Base-by-base conservation (phyloP, 2,888 invertebrate species). In the Lacanobia wlatinum region DNA sequence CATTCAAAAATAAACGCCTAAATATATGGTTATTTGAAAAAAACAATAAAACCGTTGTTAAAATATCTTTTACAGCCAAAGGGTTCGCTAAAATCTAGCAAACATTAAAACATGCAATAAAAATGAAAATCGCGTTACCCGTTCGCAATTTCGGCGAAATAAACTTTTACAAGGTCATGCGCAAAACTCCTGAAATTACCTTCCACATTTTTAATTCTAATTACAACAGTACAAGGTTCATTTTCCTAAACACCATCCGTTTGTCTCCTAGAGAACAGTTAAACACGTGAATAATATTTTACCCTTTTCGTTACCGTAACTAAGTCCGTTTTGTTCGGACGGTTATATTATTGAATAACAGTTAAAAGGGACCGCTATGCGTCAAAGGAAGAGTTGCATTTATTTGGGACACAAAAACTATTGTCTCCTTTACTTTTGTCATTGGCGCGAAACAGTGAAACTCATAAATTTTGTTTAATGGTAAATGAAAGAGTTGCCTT, bases 381-480 rank as follows among this genome's bases (percentile, higher is more conserved):
- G 83, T 91, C 88, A 90, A 91, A 89, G 81, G 80, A 87, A 94
- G 94, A 93, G 94, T 96, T 96, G 95, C 95, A 95, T 95, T 94
- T 94, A 94, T 93, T 89, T 89, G 87, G 91, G 88, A 91, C 91
- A 89, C 87, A 86, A 87, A 80, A 71, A 82, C 89, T 86, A 92
- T 89, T 86, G 87, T 84, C 78, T 83, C 81, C 84, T 89, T 87
- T 85, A 83, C 87, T 87, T 88, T 91, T 90, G 91, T 92, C 87
- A 74, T 88, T 90, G 89, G 89, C 90, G 90, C 90, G 89, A 90
- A 93, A 92, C 90, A 88, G 90, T 87, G 86, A 73, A 80, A 87
- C 87, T 75, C 94, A 92, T 95, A 95, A 96, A 96, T 95, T 91
- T 82, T 88, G 77, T 89, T 90, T 90, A 89, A 89, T 87, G 80